Percentiles rank a stretch among this genome's conserved stretches.
Conservation (phyloP, 2,797 vertebrate genomes). For the Pseudochaenichthys georgianus region DNA sequence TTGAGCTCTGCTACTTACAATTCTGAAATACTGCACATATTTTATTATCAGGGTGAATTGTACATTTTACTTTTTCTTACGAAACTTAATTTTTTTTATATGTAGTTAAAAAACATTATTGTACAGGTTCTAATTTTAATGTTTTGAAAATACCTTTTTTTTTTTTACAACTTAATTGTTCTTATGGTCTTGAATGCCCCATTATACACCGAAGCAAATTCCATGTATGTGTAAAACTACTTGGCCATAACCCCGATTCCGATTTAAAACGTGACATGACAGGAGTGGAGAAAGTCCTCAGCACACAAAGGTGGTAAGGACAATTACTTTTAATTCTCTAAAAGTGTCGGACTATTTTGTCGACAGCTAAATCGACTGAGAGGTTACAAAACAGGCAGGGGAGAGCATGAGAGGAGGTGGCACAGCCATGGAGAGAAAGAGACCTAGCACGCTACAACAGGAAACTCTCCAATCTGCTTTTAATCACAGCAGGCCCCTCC, state of each 20-base stretch:
- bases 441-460: constrained; percentile 86
- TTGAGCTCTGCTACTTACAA: not conserved
- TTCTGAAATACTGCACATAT: no score
- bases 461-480: constrained; percentile 92
- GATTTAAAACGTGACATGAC: not conserved
- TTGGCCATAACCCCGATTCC: no score
- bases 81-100: no score
- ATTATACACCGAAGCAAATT: no score
- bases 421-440: constrained; percentile 44
- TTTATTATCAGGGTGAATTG: no score
- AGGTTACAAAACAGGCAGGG: constrained; percentile 22
- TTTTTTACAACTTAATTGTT: no score
- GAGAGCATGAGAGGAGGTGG: constrained; percentile 40
- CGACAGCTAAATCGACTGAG: constrained; percentile 48
- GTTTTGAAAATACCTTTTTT: no score
- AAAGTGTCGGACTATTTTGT: constrained; percentile 76
- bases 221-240: no score
- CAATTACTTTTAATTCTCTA: constrained; percentile 52
- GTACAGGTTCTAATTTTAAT: no score
- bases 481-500: constrained; percentile 86
- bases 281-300: constrained; percentile 12
- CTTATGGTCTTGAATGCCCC: no score
- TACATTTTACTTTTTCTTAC: no score
- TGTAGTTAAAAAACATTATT: no score
- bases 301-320: constrained; percentile 4